Evolutionary conservation across 30 jellyfish, hydroid and myxozoan species (phyloP).

Genomic region (Clytia hemisphaerica): DNA sequence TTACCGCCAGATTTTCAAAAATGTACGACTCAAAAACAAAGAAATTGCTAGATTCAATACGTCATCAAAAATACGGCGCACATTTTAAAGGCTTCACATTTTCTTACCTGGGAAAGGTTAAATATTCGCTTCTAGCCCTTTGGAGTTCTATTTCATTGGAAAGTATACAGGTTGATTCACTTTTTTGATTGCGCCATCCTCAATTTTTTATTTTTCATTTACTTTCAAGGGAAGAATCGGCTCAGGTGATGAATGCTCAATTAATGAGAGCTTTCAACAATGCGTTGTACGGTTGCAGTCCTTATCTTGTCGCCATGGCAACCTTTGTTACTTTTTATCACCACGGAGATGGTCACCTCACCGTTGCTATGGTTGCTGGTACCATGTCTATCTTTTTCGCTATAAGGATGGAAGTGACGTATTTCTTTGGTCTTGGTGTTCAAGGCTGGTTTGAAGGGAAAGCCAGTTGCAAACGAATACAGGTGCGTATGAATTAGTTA

Average conservation of each 20-base stretch:
- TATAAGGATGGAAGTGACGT: slow-evolving; percentile 15
- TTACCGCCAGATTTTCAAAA: too few species aligned
- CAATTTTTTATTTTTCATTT: not conserved
- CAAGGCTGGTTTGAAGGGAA: slow-evolving; percentile 37
- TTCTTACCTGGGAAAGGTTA: too few species aligned
- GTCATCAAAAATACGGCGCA: too few species aligned
- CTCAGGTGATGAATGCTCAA: not conserved
- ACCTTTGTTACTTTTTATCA: slow-evolving; percentile 35
- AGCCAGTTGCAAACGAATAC: slow-evolving; percentile 38
- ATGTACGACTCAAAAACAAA: too few species aligned
- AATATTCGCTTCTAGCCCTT: too few species aligned
- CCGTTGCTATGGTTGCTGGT: slow-evolving; percentile 38
- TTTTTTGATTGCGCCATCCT: too few species aligned
- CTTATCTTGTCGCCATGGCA: slow-evolving; percentile 44
- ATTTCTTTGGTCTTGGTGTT: slow-evolving; percentile 35
- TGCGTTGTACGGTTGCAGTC: not conserved
- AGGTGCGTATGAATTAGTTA: too few species aligned
- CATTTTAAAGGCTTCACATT: too few species aligned
- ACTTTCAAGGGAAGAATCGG: not conserved
- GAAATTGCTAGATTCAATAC: too few species aligned
- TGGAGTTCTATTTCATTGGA: too few species aligned
- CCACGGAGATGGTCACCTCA: slow-evolving; percentile 33
- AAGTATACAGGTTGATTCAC: too few species aligned
- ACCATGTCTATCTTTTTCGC: slow-evolving; percentile 41
- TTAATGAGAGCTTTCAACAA: not conserved